Evolutionary conservation across 2,888 invertebrate species (phyloP).

Genomic region (Heliconius erato): DNA sequence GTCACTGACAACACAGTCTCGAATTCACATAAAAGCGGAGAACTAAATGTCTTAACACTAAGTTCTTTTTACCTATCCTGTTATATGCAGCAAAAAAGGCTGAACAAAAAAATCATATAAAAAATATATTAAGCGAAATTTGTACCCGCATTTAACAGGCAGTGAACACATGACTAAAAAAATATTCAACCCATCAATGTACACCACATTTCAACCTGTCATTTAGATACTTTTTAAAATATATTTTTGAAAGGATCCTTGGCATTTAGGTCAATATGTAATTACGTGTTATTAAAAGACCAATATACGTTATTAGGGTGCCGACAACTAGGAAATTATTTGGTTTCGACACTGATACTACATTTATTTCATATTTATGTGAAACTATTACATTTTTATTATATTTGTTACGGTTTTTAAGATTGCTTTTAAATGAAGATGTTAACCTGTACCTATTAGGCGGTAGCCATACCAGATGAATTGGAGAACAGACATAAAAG

Average conservation of each 20-base stretch:
- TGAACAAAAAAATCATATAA: not conserved
- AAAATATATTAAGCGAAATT: too few species aligned
- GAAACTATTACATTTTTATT: not conserved
- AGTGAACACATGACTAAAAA: not conserved
- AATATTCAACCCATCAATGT: not conserved
- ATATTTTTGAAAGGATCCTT: slow-evolving; percentile 28
- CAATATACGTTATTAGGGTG: slow-evolving; percentile 35
- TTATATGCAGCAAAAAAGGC: not conserved
- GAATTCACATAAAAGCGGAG: not conserved
- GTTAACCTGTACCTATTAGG: too few species aligned
- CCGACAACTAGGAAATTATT: slow-evolving; percentile 32
- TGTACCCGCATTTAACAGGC: too few species aligned
- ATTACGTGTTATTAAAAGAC: slow-evolving; percentile 40
- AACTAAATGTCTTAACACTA: not conserved
- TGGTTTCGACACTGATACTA: slow-evolving; percentile 21
- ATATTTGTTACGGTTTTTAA: not conserved
- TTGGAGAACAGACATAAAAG: too few species aligned
- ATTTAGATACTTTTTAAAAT: slow-evolving; percentile 20
- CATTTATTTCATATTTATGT: not conserved
- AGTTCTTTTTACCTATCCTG: not conserved
- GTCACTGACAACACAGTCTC: not conserved
- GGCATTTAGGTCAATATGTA: slow-evolving; percentile 40
- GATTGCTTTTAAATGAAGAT: too few species aligned
- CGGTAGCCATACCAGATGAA: too few species aligned
- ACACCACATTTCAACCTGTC: slow-evolving; percentile 15